Percentiles rank a stretch among this genome's conserved stretches.
phyloP scores from a whole-genome alignment of 2,888 invertebrate species.

The Pteria penguin region DNA sequence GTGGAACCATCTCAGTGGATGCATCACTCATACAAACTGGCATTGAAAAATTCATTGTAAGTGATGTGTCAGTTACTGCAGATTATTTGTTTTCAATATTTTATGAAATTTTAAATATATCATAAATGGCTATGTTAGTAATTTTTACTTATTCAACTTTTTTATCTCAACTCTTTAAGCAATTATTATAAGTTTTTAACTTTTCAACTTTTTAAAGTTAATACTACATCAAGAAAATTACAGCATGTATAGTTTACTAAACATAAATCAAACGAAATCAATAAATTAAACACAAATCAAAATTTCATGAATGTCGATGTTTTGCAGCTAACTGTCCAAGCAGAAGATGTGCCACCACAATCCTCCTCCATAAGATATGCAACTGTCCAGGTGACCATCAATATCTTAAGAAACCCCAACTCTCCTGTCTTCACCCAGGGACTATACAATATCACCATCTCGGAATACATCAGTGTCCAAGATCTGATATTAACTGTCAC shows the following conservation, averaged over 20 bases:
- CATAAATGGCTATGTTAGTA: no score
- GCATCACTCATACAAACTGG: conserved; percentile 47
- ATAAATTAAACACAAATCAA: no score
- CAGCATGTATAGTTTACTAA: no score
- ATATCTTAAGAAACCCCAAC: conserved; percentile 72
- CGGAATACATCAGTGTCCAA: conserved; percentile 62
- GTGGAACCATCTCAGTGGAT: conserved; percentile 63
- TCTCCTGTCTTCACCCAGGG: conserved; percentile 61
- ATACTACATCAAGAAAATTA: no score
- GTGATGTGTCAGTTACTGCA: conserved; percentile 16
- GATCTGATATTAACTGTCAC: conserved; percentile 43
- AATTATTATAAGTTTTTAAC: no score
- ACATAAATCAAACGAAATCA: no score
- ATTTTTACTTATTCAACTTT: no score
- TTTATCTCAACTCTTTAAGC: no score
- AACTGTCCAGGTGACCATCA: conserved; percentile 63
- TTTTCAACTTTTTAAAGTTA: no score
- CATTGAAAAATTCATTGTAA: conserved; percentile 57
- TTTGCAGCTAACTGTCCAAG: conserved; percentile 66
- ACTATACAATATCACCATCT: conserved; percentile 60
- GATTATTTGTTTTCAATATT: no score
- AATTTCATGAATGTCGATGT: no score
- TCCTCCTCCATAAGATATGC: conserved; percentile 54
- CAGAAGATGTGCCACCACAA: conserved; percentile 60
- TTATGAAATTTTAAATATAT: no score